A percentile compares a stretch with the other conserved stretches of the same genome.
Conservation (phyloP, 2,113 vertebrate species). For the Grantiella picta region DNA sequence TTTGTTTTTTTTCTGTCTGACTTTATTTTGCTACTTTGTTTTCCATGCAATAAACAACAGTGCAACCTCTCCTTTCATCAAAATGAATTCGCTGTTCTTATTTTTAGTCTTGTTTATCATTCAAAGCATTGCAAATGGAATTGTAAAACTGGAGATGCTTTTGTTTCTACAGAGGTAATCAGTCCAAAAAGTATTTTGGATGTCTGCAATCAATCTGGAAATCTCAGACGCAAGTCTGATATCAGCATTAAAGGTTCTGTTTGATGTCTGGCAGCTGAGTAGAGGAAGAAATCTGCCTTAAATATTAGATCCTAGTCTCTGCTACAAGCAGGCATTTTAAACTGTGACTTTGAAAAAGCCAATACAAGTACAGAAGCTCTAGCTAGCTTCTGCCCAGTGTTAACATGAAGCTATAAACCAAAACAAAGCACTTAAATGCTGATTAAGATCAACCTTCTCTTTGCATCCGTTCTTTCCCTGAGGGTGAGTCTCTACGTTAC, state of each 20-base stretch:
- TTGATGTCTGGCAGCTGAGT: not conserved
- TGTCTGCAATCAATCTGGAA: not conserved
- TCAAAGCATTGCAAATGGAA: not conserved
- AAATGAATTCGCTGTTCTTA: not conserved
- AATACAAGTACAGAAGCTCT: not conserved
- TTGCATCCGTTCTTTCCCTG: not conserved
- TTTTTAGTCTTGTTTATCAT: not conserved
- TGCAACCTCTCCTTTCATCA: not conserved
- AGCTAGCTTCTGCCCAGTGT: not conserved
- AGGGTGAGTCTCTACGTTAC: not conserved
- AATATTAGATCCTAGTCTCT: not conserved
- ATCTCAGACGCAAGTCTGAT: not conserved
- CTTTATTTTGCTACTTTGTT: not conserved
- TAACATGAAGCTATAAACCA: not conserved
- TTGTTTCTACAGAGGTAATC: not conserved
- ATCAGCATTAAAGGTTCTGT: not conserved
- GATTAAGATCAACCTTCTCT: not conserved
- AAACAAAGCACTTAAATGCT: not conserved
- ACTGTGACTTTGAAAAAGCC: not conserved
- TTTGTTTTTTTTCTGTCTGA: not conserved
- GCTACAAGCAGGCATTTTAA: not conserved
- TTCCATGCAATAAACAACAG: not conserved
- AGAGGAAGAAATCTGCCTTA: not conserved
- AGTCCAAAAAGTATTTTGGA: not conserved
- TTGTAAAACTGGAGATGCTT: not conserved